A percentile compares a stretch with the other conserved stretches of the same genome.
Evolutionary conservation across 2,888 invertebrate genomes (phyloP).

Genomic region (Lasius fuliginosus): DNA sequence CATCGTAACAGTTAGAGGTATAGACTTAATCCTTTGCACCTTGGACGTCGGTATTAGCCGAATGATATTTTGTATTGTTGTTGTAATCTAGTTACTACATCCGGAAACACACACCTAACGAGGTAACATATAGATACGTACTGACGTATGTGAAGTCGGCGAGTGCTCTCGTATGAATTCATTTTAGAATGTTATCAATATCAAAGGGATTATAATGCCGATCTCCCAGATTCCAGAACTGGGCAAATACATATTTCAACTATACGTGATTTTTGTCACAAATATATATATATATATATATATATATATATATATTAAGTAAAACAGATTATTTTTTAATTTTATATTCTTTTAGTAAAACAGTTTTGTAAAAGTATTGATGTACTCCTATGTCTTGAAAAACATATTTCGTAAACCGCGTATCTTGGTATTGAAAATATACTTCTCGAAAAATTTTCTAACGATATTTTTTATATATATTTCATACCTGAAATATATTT

Average conservation of each 20-base stretch:
- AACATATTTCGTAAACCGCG: not conserved
- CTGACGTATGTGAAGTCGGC: constrained; percentile 28
- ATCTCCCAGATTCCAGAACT: constrained; percentile 13
- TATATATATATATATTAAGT: constrained; percentile 5
- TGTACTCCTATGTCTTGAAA: not conserved
- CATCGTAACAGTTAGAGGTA: constrained; percentile 12
- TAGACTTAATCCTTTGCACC: constrained; percentile 45
- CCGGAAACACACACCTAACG: constrained; percentile 15
- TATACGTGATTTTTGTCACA: not conserved
- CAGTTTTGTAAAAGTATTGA: not conserved
- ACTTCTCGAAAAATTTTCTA: not conserved
- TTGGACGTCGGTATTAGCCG: constrained; percentile 34
- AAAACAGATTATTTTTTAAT: not conserved
- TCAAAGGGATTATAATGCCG: not conserved
- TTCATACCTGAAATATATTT: not conserved
- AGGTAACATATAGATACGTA: constrained; percentile 26
- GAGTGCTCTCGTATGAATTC: constrained; percentile 44
- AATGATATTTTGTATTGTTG: constrained; percentile 48
- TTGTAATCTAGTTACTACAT: constrained; percentile 35
- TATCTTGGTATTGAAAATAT: not conserved
- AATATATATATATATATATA: too few relatives aligned
- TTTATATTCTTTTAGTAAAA: not conserved
- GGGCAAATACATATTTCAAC: not conserved
- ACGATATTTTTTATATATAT: constrained; percentile 3
- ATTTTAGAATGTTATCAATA: constrained; percentile 22